Percentiles rank a stretch among this genome's conserved stretches.
These are phyloP conservation scores for Tor tambroides DNA, from an alignment of 2,113 vertebrate species.

Conservation along the genomic window DNA sequence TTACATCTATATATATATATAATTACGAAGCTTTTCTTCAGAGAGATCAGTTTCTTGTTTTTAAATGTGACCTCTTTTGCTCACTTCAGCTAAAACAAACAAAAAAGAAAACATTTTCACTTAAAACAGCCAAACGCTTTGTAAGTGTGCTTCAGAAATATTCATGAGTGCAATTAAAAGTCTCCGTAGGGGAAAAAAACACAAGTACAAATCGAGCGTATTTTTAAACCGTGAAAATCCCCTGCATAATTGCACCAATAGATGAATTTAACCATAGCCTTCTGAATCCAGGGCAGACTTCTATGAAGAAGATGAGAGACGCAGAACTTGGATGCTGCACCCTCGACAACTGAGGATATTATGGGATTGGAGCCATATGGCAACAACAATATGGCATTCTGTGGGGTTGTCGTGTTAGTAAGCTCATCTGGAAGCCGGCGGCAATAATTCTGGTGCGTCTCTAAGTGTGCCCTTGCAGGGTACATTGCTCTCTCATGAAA, in stretches of 20 bases:
- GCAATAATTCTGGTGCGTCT: conserved; percentile 54
- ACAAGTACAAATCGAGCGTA: conserved; percentile 31
- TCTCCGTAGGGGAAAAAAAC: not conserved
- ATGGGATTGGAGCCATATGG: conserved; percentile 39
- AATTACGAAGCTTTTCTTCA: too few species aligned
- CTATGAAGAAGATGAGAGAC: conserved; percentile 7
- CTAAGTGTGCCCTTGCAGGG: conserved; percentile 8
- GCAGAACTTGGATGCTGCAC: conserved; percentile 32
- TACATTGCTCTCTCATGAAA: conserved; percentile 1
- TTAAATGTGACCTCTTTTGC: conserved; percentile 24
- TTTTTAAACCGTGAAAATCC: conserved; percentile 40
- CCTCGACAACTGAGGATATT: conserved; percentile 32
- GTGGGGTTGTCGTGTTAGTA: conserved; percentile 62
- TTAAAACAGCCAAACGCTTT: conserved; percentile 28
- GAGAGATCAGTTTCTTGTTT: not conserved
- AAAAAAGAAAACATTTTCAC: not conserved
- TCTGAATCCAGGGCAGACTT: conserved; percentile 30
- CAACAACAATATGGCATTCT: conserved; percentile 65
- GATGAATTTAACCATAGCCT: conserved; percentile 2
- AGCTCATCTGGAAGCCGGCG: conserved; percentile 42
- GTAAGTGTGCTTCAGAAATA: not conserved
- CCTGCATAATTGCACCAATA: conserved; percentile 14
- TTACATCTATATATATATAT: too few species aligned
- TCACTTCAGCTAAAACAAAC: not conserved
- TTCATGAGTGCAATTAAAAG: conserved; percentile 43